phyloP scores from a whole-genome alignment of 2,888 invertebrate genomes.

The Leistus spinibarbis region DNA sequence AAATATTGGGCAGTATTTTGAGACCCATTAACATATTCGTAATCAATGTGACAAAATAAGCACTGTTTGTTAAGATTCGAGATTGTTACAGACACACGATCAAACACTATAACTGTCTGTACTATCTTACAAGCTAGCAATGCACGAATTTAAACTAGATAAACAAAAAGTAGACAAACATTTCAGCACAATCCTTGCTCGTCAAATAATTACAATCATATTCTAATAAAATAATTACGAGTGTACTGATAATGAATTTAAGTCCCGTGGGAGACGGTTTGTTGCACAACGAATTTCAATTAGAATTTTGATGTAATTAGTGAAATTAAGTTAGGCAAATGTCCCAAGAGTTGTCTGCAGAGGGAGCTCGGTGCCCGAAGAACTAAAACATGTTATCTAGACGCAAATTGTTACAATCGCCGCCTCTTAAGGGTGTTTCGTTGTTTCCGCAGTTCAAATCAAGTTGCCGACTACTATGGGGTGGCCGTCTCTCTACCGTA shows the following conservation, averaged over 20 bases:
- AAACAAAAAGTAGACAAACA: too few species aligned
- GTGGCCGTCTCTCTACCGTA: not conserved
- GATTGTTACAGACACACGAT: too few species aligned
- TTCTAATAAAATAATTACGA: not conserved
- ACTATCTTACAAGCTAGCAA: too few species aligned
- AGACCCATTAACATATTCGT: too few species aligned
- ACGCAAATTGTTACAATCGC: slow-evolving; percentile 11
- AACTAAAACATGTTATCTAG: slow-evolving; percentile 23
- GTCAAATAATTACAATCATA: not conserved
- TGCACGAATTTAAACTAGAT: too few species aligned
- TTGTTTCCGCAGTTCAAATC: not conserved
- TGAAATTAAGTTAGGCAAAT: slow-evolving; percentile 17
- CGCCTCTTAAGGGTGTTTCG: not conserved
- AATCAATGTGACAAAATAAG: too few species aligned
- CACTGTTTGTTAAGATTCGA: too few species aligned
- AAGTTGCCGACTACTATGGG: not conserved
- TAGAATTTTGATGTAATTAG: slow-evolving; percentile 19
- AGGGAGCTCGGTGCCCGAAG: not conserved
- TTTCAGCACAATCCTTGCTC: too few species aligned
- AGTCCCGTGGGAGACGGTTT: not conserved
- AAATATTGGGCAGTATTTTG: too few species aligned
- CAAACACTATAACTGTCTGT: too few species aligned
- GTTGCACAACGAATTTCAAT: slow-evolving; percentile 14
- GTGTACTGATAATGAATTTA: not conserved
- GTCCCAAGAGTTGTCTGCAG: slow-evolving; percentile 5